Base-by-base conservation (phyloP, 1,140 invertebrate species). In the Drosophila sucinea region DNA sequence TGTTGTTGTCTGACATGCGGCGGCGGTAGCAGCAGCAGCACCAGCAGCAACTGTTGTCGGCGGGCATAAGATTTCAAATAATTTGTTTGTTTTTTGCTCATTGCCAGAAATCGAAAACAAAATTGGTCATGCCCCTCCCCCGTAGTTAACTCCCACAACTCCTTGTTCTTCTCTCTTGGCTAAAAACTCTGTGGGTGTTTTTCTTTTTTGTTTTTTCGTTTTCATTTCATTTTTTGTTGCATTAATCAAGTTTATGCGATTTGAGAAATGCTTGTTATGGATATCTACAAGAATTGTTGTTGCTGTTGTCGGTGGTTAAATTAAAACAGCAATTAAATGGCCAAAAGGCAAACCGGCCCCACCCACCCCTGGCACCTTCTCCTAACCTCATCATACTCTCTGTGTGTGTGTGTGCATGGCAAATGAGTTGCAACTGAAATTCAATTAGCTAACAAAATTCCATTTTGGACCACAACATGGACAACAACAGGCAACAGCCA, bases 371-470 rank as follows among this genome's bases (percentile, higher is more conserved):
- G 3, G 1, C 10, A 11, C 2, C 10, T 38, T 7, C 35, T 4
- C 3, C 35, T 38, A 4, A 7, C 17, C 57, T 10, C 10, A 30
- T 35, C 30, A 66, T 61, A 11, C 62, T 35, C 61, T 77, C 17
- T 17, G 17, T 17, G 17, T 17, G 17, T 17, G 17, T 17, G 73
- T 80, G 77, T 80, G 79, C 83, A 89, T 87, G 84, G 84, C 80
- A 89, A 87, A 87, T 87, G 83, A 87, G 83, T 87, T 87, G 84
- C 84, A 87, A 89, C 84, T 87, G 85, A 89, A 87, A 87, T 87
- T 87, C 84, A 87, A 87, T 87, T 87, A 87, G 84, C 84, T 87
- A 89, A 89, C 84, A 87, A 89, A 87, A 86, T 86, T 87, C 80
- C 84, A 87, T 87, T 87, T 87, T 62, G 77, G 70, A 86, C 79